A percentile compares a stretch with the other conserved stretches of the same genome.
These are phyloP conservation scores for Lutraria lutraria DNA, from an alignment of 2,888 invertebrate species.

Conservation along the genomic window DNA sequence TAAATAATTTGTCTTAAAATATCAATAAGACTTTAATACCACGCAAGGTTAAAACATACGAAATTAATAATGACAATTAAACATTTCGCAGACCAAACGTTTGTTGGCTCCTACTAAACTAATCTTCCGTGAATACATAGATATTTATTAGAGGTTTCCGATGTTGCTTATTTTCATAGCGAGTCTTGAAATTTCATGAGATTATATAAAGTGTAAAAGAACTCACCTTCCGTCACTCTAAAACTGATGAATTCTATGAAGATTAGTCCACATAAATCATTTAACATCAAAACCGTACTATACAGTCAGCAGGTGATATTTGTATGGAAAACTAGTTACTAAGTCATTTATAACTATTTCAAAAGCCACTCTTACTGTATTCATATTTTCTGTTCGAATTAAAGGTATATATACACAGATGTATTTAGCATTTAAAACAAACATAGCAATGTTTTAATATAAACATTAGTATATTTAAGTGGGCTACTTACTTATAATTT, in stretches of 20 bases:
- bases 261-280: background rate
- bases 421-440: background rate
- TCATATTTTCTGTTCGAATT: background rate
- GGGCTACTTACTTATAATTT: background rate
- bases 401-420: background rate
- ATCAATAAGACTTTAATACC: too few species aligned
- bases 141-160: too few species aligned
- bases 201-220: too few species aligned
- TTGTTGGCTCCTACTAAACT: too few species aligned
- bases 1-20: too few species aligned
- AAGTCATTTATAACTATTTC: background rate
- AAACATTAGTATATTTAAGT: background rate
- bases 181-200: too few species aligned
- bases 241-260: background rate
- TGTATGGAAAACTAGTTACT: background rate
- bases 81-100: too few species aligned
- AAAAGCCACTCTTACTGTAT: background rate
- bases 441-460: background rate
- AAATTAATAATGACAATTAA: too few species aligned
- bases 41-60: too few species aligned
- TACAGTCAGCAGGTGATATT: too few species aligned
- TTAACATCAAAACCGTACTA: background rate
- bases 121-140: too few species aligned
- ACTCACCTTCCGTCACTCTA: background rate
- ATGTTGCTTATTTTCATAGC: too few species aligned